Conservation (phyloP, 2,113 vertebrate species). For the Solea solea region DNA sequence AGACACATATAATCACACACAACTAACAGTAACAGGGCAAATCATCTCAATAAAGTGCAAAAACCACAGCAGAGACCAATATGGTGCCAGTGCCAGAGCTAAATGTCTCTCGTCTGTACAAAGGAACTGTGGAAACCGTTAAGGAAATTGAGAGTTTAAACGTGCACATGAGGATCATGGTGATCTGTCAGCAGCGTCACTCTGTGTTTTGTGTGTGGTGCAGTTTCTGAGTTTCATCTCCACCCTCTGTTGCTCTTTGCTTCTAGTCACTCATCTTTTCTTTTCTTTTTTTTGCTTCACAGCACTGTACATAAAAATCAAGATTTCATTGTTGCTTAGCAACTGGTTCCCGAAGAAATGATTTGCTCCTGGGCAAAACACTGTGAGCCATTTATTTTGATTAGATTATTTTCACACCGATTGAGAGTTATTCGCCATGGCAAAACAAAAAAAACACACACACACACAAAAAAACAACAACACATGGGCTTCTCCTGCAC, state of each 20-base stretch:
- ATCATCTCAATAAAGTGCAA: background rate
- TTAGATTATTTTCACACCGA: conserved; percentile 39
- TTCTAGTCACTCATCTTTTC: conserved; percentile 32
- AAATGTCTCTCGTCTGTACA: too few species aligned
- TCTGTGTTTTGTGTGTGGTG: background rate
- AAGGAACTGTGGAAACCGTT: too few species aligned
- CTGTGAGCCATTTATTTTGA: conserved; percentile 62
- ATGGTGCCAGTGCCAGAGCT: too few species aligned
- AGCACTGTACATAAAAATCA: conserved; percentile 44
- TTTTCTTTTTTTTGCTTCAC: conserved; percentile 32
- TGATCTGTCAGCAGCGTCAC: background rate
- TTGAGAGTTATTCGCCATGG: conserved; percentile 4
- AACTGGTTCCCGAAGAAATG: conserved; percentile 64
- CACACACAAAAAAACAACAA: background rate
- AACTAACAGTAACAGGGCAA: too few species aligned
- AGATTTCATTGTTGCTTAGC: conserved; percentile 77
- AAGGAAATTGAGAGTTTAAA: background rate
- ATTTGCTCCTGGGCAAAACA: conserved; percentile 51
- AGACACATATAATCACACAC: too few species aligned
- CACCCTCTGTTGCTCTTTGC: conserved; percentile 19
- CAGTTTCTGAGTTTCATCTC: conserved; percentile 20
- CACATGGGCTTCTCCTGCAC: background rate
- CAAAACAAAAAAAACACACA: too few species aligned
- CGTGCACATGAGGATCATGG: background rate
- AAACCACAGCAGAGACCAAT: background rate